Evolutionary conservation across 1,140 invertebrate genomes (phyloP).

Genomic region (Araneus ventricosus): DNA sequence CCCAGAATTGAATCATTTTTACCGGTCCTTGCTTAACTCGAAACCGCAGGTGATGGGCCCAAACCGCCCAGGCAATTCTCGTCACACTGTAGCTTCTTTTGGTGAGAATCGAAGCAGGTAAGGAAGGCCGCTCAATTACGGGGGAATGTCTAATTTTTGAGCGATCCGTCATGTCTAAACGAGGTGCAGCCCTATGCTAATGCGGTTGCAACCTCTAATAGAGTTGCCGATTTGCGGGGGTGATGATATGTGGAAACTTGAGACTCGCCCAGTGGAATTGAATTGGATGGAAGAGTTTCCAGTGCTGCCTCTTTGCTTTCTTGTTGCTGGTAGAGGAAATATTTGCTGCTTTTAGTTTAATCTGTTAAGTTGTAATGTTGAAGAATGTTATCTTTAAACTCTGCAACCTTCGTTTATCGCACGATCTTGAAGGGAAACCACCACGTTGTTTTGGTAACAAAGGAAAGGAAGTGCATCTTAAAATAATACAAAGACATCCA

Average conservation of each 20-base stretch:
- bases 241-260: neutral
- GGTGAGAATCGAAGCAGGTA: neutral
- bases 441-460: no score
- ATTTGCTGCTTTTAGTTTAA: no score
- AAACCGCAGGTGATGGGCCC: constrained; percentile 58
- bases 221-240: neutral
- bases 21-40: neutral
- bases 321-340: no score
- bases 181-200: constrained; percentile 44
- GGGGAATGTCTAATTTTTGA: constrained; percentile 47
- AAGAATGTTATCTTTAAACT: no score
- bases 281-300: neutral
- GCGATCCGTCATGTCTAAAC: constrained; percentile 41
- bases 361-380: no score
- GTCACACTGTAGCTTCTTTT: constrained; percentile 36
- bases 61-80: constrained; percentile 48
- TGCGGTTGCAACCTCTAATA: neutral
- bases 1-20: constrained; percentile 52
- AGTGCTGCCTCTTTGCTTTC: no score
- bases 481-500: no score
- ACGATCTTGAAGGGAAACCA: no score
- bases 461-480: no score
- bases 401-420: no score
- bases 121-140: neutral
- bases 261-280: neutral